Evolutionary conservation across 2,113 vertebrate genomes (phyloP), one percentile per base, ranked within the genome.

Genomic region (Acrocephalus arundinaceus): DNA sequence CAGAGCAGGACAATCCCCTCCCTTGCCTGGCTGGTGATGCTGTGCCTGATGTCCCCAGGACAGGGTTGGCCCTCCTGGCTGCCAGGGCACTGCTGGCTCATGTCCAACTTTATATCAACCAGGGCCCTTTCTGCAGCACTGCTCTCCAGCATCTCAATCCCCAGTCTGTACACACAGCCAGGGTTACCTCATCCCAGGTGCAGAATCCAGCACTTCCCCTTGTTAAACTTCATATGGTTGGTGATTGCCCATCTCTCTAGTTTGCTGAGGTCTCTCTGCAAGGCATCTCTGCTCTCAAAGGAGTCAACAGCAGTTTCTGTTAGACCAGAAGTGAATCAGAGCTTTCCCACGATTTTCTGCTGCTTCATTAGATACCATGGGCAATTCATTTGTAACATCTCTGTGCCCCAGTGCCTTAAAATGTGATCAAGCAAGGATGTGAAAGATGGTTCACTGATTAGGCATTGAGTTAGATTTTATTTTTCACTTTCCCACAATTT

Each of bases 91-190:
- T 46, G 54, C 62, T 66, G 54, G 7, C 39, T 68, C 24, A 1
- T 7, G 25, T 22, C 22, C 48, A 25, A 0, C 5, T 54, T 25
- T 1, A 2, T 7, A n/a, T 2, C 0, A 1, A 1, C 24, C 46
- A 74, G 15, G n/a, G 8, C 28, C 28, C 24, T 82, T 39, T 25
- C 54, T 0, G 0, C 6, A 7, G 39, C 0, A 0, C 46, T 54
- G 28, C 23, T 31, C 4, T 75, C 11, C 70, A 75, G 16, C 16
- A 6, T 61, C 39, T 39, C 16, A 2, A 24, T 39, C 11, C 12
- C 20, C 70, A 75, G n/a, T 13, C 24, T 41, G 46, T 35, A 31
- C 30, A 25, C 62, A 41, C 71, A 54, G 12, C 46, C 62, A 48
- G 30, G 24, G 13, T 9, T 48, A 1, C 9, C 21, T 2, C 2